A percentile compares a stretch with the other conserved stretches of the same genome.
Conservation (phyloP, 1,140 invertebrate species). For the Acromyrmex charruanus region DNA sequence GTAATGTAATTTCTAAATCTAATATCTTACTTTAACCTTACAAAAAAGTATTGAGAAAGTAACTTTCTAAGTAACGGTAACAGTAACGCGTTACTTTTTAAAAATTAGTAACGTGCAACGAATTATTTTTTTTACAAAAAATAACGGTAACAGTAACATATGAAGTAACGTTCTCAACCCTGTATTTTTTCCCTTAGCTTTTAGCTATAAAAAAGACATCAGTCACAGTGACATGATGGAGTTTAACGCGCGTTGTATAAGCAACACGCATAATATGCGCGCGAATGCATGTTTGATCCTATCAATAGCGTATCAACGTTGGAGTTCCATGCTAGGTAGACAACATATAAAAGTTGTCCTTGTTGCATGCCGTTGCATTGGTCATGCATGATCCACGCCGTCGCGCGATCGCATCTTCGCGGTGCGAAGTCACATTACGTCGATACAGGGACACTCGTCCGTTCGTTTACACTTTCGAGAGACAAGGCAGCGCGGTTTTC, state of each 20-base stretch:
- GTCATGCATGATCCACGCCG: slow-evolving; percentile 57
- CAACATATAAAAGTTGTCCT: slow-evolving; percentile 21
- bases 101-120: too few relatives aligned
- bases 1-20: too few relatives aligned
- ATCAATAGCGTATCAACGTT: slow-evolving; percentile 75
- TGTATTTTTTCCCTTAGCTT: slow-evolving; percentile 23
- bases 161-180: too few relatives aligned
- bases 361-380: slow-evolving; percentile 7
- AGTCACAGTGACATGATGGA: slow-evolving; percentile 66
- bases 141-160: too few relatives aligned
- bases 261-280: slow-evolving; percentile 72
- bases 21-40: too few relatives aligned
- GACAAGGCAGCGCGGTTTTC: slow-evolving; percentile 19
- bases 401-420: slow-evolving; percentile 68
- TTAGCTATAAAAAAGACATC: slow-evolving; percentile 70
- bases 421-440: slow-evolving; percentile 49
- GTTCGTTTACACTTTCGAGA: slow-evolving; percentile 52
- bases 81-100: too few relatives aligned
- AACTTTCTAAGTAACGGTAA: too few relatives aligned
- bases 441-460: slow-evolving; percentile 38
- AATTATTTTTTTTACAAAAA: too few relatives aligned
- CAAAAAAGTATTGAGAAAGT: too few relatives aligned
- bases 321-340: slow-evolving; percentile 45
- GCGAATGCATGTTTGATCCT: slow-evolving; percentile 73
- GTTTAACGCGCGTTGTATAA: slow-evolving; percentile 67